Percentiles rank a stretch among this genome's conserved stretches.
These are phyloP conservation scores for Drosophila villosipedis DNA, from an alignment of 2,888 invertebrate species.

Conservation along the genomic window DNA sequence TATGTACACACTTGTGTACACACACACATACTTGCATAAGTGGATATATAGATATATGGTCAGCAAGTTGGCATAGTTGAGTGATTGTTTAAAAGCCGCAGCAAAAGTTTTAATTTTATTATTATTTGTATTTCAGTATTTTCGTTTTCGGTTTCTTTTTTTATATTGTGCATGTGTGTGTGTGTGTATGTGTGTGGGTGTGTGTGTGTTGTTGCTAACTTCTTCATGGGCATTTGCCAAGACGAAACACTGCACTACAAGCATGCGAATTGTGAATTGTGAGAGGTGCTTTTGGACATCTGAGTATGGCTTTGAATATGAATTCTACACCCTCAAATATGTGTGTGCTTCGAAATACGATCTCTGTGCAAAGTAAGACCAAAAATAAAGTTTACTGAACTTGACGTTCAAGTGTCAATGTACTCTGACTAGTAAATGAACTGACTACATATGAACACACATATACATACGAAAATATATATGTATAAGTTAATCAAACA, in stretches of 20 bases:
- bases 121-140: constrained; percentile 35
- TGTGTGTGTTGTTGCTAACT: constrained; percentile 38
- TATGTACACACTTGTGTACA: constrained; percentile 7
- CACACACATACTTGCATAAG: neutral
- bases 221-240: constrained; percentile 59
- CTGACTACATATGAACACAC: neutral
- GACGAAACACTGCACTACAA: constrained; percentile 31
- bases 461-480: neutral
- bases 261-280: constrained; percentile 9
- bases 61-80: constrained; percentile 45
- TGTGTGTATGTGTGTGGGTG: constrained; percentile 14
- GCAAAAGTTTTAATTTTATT: constrained; percentile 36
- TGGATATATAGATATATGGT: constrained; percentile 19
- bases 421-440: constrained; percentile 15
- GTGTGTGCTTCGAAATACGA: constrained; percentile 37
- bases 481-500: constrained; percentile 4
- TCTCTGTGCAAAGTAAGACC: constrained; percentile 24
- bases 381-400: constrained; percentile 51
- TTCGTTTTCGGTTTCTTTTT: constrained; percentile 33
- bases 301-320: constrained; percentile 27
- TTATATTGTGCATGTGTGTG: constrained; percentile 19
- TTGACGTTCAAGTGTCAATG: constrained; percentile 41
- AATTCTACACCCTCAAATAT: constrained; percentile 33
- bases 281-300: neutral
- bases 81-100: constrained; percentile 57